These are phyloP conservation scores for Agrochola macilenta DNA, from an alignment of 2,888 invertebrate genomes.

Conservation along the genomic window DNA sequence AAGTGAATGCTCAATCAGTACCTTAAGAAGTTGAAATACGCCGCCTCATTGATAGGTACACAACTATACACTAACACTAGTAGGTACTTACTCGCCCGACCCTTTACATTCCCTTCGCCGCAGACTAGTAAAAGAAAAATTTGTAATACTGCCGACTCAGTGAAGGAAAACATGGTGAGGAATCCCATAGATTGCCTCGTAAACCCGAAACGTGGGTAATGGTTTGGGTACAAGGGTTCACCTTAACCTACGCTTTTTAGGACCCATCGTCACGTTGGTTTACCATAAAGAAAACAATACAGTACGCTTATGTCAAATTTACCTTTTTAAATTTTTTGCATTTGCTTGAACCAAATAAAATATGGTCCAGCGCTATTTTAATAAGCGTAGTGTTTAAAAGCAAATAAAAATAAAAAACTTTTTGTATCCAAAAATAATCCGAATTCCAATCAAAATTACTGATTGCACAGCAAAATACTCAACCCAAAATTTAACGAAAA, in stretches of 20 bases:
- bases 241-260: background rate
- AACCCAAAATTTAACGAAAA: no score
- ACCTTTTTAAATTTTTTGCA: no score
- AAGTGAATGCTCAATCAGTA: no score
- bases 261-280: background rate
- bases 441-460: no score
- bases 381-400: no score
- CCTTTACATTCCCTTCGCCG: background rate
- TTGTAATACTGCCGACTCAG: slow-evolving; percentile 3
- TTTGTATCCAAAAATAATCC: no score
- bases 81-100: background rate
- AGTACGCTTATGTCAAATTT: background rate
- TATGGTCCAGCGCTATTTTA: background rate
- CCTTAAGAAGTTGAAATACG: background rate
- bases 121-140: slow-evolving; percentile 33
- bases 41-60: background rate
- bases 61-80: background rate
- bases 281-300: background rate
- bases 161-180: slow-evolving; percentile 42
- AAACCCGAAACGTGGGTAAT: slow-evolving; percentile 51
- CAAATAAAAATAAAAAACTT: no score
- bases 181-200: slow-evolving; percentile 38
- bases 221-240: slow-evolving; percentile 11
- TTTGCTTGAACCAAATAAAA: background rate
- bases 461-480: no score